Evolutionary conservation across 1,140 invertebrate genomes (phyloP), one percentile per base, ranked within the genome.

Genomic region (Hyphantria cunea): DNA sequence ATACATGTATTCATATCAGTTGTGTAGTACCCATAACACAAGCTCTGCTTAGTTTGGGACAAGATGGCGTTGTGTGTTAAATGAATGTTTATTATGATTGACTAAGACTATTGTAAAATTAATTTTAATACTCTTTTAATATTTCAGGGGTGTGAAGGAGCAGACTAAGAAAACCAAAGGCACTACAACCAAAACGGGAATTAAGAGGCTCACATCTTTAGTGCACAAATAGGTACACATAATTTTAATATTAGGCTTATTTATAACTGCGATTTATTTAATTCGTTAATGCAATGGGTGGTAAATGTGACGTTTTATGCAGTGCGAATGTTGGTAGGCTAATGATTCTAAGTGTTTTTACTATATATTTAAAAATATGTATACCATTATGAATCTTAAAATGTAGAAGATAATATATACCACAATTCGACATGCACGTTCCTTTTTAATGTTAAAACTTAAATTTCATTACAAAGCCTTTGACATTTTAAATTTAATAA

Each of bases 131-230:
- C 5, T 25, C 5, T 3, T 25, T 25, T 25, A 34, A 59, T 45
- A 56, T 89, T 85, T 3, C 81, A 91, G 90, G 65, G 89, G 90
- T 47, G 90, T 91, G 47, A 91, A 91, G 71, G 90, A 91, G 68
- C 84, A 91, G 67, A 86, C 82, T 33, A 88, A 85, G 73, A 92
- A 90, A 74, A 82, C 81, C 64, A 83, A 88, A 78, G 89, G 85
- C 65, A 68, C 68, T 42, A 60, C 74, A 17, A 87, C 6, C 11
- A 44, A 89, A 66, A 78, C 84, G 13, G 86, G 79, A 15, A 77
- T 86, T 41, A 82, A 71, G 64, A 75, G 84, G 68, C 80, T 90
- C 66, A 82, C 87, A 13, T 84, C 87, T 15, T 66, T 88, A 68
- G 85, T 86, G 71, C 76, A 87, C 78, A 88, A 88, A 77, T 90